Conservation (phyloP, 2,113 vertebrate genomes). For the Scomber japonicus region DNA sequence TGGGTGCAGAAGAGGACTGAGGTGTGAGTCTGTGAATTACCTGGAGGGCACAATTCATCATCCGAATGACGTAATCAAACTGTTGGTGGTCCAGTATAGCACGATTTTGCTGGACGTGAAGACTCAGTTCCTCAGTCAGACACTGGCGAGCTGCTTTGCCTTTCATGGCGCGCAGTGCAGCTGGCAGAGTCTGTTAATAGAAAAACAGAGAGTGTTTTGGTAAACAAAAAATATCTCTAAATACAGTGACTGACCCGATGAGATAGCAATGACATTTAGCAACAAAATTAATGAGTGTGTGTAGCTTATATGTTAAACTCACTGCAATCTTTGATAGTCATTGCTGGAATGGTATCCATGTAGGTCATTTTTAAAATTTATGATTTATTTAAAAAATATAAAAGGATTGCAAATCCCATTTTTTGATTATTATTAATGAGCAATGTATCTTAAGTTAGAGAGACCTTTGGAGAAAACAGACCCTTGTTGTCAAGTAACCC, state of each 20-base stretch:
- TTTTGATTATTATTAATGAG: no score
- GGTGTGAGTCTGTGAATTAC: conserved; percentile 73
- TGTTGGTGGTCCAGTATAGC: conserved; percentile 97
- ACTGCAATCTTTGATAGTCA: no score
- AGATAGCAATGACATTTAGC: background rate
- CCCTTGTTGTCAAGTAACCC: background rate
- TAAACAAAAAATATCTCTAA: background rate
- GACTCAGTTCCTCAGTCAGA: conserved; percentile 93
- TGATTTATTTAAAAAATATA: no score
- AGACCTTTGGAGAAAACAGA: background rate
- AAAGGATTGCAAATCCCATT: no score
- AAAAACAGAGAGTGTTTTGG: background rate
- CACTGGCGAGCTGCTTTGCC: conserved; percentile 96
- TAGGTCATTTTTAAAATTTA: no score
- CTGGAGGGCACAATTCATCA: conserved; percentile 99
- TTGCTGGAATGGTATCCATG: no score
- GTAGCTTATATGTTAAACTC: no score
- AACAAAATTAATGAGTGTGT: no score
- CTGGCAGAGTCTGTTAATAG: conserved; percentile 90
- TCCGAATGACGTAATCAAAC: conserved; percentile 95
- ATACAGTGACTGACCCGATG: background rate
- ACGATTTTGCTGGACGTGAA: conserved; percentile 94
- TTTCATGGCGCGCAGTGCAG: conserved; percentile 95
- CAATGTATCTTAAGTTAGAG: background rate
- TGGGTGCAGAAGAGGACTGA: background rate